A percentile compares a stretch with the other conserved stretches of the same genome.
Evolutionary conservation across 2,888 invertebrate genomes (phyloP).

Genomic region (Sycophila texana): DNA sequence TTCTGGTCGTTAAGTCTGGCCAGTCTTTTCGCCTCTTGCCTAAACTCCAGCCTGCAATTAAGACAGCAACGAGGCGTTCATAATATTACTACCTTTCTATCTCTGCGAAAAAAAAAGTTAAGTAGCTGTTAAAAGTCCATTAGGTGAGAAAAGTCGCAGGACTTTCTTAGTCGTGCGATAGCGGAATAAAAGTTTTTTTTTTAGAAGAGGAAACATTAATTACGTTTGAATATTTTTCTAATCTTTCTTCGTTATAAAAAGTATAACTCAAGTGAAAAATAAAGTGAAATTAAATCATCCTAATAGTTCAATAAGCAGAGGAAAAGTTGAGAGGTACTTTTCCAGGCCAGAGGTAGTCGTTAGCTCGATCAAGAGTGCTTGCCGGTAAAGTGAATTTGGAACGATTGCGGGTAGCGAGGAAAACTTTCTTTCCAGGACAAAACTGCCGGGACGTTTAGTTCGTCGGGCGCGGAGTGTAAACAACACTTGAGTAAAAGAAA

Average conservation of each 20-base stretch:
- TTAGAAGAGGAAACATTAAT: too few species aligned
- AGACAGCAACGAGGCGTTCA: neutral
- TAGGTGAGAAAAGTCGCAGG: too few species aligned
- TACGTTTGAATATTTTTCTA: too few species aligned
- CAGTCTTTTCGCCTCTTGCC: slow-evolving; percentile 83
- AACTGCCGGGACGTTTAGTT: slow-evolving; percentile 50
- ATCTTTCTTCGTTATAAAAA: too few species aligned
- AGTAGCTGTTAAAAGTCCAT: too few species aligned
- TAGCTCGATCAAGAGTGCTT: slow-evolving; percentile 25
- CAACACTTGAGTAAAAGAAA: slow-evolving; percentile 40
- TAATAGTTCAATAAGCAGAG: slow-evolving; percentile 1
- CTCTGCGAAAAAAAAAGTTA: too few species aligned
- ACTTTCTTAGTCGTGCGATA: too few species aligned
- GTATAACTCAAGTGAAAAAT: neutral
- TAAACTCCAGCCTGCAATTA: slow-evolving; percentile 81
- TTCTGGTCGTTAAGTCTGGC: slow-evolving; percentile 84
- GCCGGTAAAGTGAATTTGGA: slow-evolving; percentile 36
- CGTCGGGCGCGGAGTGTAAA: slow-evolving; percentile 42
- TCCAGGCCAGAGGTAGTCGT: slow-evolving; percentile 8
- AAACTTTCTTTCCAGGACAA: slow-evolving; percentile 52
- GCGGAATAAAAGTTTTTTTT: too few species aligned
- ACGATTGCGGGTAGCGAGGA: slow-evolving; percentile 21
- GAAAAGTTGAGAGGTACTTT: slow-evolving; percentile 22
- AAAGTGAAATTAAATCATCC: neutral
- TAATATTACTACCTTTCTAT: too few species aligned